Base-by-base conservation (phyloP, 1,140 invertebrate genomes). In the Oppia nitens region DNA sequence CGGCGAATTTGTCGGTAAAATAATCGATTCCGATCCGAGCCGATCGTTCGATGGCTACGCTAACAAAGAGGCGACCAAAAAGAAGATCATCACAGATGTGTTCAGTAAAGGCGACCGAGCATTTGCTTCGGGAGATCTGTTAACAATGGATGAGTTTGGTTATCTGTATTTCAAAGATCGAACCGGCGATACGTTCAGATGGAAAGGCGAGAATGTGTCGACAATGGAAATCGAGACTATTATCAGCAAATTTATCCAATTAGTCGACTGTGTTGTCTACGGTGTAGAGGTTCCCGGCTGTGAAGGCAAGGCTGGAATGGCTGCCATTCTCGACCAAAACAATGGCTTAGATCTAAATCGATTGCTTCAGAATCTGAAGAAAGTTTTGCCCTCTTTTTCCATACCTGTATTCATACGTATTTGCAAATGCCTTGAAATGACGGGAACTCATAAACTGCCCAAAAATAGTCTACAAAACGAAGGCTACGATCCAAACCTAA, bases 1-100 rank as follows among this genome's bases (percentile, higher is more conserved):
- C 0, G 95, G 95, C 48, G 92, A 95, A 60, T 89, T 99, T 68
- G 86, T 98, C 52, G 95, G 94, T 0, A 95, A 94, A 76, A 98
- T 99, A 63, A 77, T 86, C 12, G 79, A 82, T 21, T 69, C 71
- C 49, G 74, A 78, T 65, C 75, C 77, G 21, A 56, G 75, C 9
- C 66, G 76, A 20, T 64, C 70, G 20, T 81, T 80, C 68, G 77
- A 77, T 66, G 78, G 95, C 21, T 98, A 98, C 70, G 87, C 92
- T 1, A 89, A 95, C 72, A 79, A 86, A 66, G 80, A 81, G 51
- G 94, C 92, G 3, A 95, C 91, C 0, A 80, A 84, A 50, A 97
- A 93, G 73, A 98, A 99, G 73, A 74, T 98, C 28, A 83, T 94
- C 2, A 68, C 74, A 20, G 80, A 98, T 73, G 91, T 98, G 9